Conservation (phyloP, 2,113 vertebrate species). For the Lasiurus cinereus region DNA sequence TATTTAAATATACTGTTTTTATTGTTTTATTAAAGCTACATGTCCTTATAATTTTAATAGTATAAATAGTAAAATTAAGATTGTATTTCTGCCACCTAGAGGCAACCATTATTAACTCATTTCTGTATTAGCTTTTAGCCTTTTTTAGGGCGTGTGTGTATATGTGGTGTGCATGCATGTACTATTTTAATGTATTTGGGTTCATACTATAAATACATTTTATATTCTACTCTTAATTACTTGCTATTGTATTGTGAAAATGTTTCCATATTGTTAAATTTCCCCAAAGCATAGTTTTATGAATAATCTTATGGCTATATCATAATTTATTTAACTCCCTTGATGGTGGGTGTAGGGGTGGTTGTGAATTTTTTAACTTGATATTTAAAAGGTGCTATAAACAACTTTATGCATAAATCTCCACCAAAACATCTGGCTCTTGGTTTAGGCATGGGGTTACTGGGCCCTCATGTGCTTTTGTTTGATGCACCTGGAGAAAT, state of each 20-base stretch:
- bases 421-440: not conserved
- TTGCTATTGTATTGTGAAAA: not conserved
- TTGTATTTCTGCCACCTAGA: not conserved
- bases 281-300: not conserved
- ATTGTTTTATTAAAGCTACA: not conserved
- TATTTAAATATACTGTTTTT: constrained; percentile 9
- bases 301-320: not conserved
- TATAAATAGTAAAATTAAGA: not conserved
- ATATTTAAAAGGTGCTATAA: not conserved
- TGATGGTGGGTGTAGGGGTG: not conserved
- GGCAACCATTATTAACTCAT: not conserved
- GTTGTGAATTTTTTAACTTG: constrained; percentile 2
- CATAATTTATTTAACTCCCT: constrained; percentile 36
- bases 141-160: not conserved
- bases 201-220: not conserved
- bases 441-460: not conserved
- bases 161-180: too few relatives aligned
- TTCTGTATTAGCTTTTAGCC: not conserved
- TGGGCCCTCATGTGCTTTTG: not conserved
- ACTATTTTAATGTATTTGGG: not conserved
- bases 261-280: not conserved
- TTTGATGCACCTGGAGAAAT: not conserved
- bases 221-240: not conserved
- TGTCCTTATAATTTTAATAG: not conserved
- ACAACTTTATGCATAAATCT: not conserved